Conservation (phyloP, 2,888 invertebrate species). For the Machimus rusticus region DNA sequence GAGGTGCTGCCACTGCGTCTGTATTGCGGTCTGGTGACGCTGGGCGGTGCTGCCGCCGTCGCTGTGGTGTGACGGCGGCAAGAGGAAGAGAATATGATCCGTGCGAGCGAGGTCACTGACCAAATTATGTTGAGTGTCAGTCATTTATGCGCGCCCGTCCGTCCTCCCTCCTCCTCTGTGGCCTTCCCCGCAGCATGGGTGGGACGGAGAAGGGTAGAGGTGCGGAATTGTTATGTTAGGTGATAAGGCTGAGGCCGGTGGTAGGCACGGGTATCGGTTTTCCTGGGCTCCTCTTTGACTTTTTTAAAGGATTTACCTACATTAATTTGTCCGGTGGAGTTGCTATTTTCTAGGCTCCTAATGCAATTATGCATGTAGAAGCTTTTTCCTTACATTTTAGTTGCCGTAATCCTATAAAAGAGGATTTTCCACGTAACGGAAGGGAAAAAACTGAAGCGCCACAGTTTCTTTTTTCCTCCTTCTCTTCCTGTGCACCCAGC, state of each 20-base stretch:
- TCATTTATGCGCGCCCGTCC: not conserved
- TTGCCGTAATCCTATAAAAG: conserved; percentile 35
- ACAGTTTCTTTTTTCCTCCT: not conserved
- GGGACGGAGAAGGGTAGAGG: not conserved
- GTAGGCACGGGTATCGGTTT: not conserved
- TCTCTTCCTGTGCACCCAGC: not conserved
- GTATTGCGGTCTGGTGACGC: conserved; percentile 6
- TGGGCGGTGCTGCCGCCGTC: conserved; percentile 14
- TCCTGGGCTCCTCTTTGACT: not conserved
- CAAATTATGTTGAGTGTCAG: conserved; percentile 33
- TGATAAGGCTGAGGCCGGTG: not conserved
- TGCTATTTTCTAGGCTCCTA: conserved; percentile 31
- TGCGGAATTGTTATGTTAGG: not conserved
- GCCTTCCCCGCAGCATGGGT: not conserved
- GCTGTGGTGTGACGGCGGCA: not conserved
- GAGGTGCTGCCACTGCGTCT: not conserved
- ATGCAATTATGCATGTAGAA: conserved; percentile 29
- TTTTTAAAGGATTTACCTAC: conserved; percentile 38
- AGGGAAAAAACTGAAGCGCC: conserved; percentile 12
- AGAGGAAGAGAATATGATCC: conserved; percentile 23
- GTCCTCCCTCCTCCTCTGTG: not conserved
- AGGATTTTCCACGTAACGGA: conserved; percentile 31
- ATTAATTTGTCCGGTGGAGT: conserved; percentile 16
- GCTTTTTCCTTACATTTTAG: conserved; percentile 31
- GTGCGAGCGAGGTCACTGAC: conserved; percentile 31